Evolutionary conservation across 1,140 invertebrate genomes (phyloP), one percentile per base, ranked within the genome.

Genomic region (Eupristina koningsbergeri): DNA sequence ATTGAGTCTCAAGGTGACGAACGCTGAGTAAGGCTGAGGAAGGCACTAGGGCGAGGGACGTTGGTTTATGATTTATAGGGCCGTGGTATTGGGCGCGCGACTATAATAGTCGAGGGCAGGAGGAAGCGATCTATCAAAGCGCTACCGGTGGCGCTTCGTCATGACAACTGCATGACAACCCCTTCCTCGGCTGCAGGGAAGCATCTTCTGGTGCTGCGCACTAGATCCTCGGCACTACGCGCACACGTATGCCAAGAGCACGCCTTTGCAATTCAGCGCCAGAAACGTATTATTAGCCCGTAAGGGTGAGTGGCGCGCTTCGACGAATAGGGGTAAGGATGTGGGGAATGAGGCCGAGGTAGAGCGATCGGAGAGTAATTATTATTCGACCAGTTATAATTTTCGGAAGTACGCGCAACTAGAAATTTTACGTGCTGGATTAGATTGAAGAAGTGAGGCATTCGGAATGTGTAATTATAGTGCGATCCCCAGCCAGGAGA

Each of bases 341-440:
- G 13, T 17, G 58, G 73, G 58, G 73, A 82, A 82, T 82, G 75
- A 82, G 80, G 53, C 6, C 29, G 22, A 29, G n/a, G n/a, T 26
- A 34, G 39, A 50, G 50, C 29, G 69, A 31, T n/a, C 45, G 47
- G 34, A 39, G 39, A 39, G 61, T 77, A 67, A 71, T 83, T 83
- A 69, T 53, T 53, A 41, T 50, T 17, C 45, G 63, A 74, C 15
- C 45, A 61, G 71, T 82, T 82, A 82, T 82, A 82, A 82, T 82
- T 82, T 82, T 82, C 61, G 73, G 80, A 82, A 82, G 80, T 82
- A 73, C 80, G 61, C 58, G 80, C 58, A 67, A 76, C 73, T 76
- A 75, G 41, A 76, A 75, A 64, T 63, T 81, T 19, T 67, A 80
- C 47, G 71, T 73, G 34, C 53, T 47, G 80, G 80, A 82, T 82